phyloP scores from a whole-genome alignment of 2,888 invertebrate species.

The Polyploca ridens region DNA sequence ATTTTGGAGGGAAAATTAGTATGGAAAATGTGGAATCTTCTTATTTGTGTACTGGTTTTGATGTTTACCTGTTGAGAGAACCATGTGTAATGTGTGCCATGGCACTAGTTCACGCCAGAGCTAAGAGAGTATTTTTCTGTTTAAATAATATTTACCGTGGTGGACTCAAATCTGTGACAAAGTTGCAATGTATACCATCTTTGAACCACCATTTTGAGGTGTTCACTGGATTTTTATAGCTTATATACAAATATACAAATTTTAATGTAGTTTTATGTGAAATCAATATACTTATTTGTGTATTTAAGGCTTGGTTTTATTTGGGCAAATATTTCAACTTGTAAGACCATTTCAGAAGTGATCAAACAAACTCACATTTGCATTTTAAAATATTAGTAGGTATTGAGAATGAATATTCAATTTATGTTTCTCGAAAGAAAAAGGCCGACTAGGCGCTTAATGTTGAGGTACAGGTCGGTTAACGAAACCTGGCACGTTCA shows the following conservation, averaged over 20 bases:
- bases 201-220: slow-evolving; percentile 97
- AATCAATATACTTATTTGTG: slow-evolving; percentile 1
- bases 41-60: slow-evolving; percentile 95
- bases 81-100: slow-evolving; percentile 98
- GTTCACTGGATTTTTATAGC: slow-evolving; percentile 86
- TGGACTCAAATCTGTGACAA: slow-evolving; percentile 88
- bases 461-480: too few relatives aligned
- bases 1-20: slow-evolving; percentile 77
- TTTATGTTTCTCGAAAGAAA: too few relatives aligned
- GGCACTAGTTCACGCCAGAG: slow-evolving; percentile 96
- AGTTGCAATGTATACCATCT: slow-evolving; percentile 90
- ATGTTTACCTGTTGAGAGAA: slow-evolving; percentile 92
- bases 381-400: too few relatives aligned
- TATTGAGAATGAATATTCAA: too few relatives aligned
- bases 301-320: not conserved
- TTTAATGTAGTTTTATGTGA: not conserved
- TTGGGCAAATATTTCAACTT: not conserved
- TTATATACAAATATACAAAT: not conserved
- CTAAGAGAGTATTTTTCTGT: slow-evolving; percentile 91
- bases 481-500: too few relatives aligned
- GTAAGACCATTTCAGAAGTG: too few relatives aligned
- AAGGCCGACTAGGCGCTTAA: too few relatives aligned
- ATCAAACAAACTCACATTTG: not conserved
- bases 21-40: slow-evolving; percentile 73
- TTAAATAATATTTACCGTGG: slow-evolving; percentile 83